Evolutionary conservation across 2,113 vertebrate genomes (phyloP), one percentile per base, ranked within the genome.

Genomic region (Antechinus flavipes): DNA sequence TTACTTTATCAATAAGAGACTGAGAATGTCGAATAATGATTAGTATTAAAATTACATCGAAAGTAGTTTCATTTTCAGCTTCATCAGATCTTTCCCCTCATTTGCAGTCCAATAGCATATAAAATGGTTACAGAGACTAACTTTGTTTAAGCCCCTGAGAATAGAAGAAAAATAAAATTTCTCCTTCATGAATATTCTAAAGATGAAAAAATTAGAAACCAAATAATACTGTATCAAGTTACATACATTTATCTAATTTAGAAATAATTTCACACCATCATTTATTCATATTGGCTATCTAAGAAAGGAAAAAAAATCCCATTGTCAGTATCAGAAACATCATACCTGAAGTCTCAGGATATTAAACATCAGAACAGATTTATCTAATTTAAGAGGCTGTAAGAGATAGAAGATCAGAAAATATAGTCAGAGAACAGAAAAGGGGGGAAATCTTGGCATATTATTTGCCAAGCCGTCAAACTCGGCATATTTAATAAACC

Each of bases 51-150:
- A 98, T 97, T 91, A 97, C 92, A 97, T 95, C 93, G 96, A 92
- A 98, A 96, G 91, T 94, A 96, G 94, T 98, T 97, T 98, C 92
- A 97, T 98, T 98, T 98, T 98, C 97, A 98, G 97, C 95, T 94
- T 98, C 94, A 93, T 94, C 76, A 16, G 35, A 95, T 96, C 92
- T 97, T 94, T 89, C 92, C 97, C 95, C 90, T 92, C 97, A 98
- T 97, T 98, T 95, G 96, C 23, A 97, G 93, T 96, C 97, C 97
- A 97, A 94, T 54, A 94, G 94, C 93, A 95, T 49, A 68, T 19
- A 92, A 96, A 98, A 98, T 56, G 19, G 42, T 93, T 96, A 97
- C 91, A 96, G 96, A 98, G 93, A 90, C 94, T 97, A 97, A 97
- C 98, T 98, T 97, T 96, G 89, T 96, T 96, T 94, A 94, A 52